Percentiles rank a stretch among this genome's conserved stretches.
These are phyloP conservation scores for Epinotia brunnichana DNA, from an alignment of 2,888 invertebrate species.

Conservation along the genomic window DNA sequence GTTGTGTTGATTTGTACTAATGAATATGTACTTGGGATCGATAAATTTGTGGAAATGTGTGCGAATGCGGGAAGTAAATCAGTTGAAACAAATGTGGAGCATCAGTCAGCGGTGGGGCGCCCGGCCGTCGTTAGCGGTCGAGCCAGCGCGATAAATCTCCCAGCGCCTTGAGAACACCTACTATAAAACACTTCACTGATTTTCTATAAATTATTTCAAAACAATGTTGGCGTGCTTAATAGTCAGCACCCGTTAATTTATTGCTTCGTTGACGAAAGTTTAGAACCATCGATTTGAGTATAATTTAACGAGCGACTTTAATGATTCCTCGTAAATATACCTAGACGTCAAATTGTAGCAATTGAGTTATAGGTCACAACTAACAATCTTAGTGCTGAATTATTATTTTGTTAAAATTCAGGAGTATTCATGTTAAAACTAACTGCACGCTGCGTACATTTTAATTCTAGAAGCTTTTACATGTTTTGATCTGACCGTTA, in stretches of 20 bases:
- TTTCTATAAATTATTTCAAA: slow-evolving; percentile 44
- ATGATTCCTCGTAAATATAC: slow-evolving; percentile 8
- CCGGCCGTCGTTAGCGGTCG: slow-evolving; percentile 78
- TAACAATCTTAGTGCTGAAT: background rate
- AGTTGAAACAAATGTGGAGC: slow-evolving; percentile 80
- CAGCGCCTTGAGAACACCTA: slow-evolving; percentile 74
- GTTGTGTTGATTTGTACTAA: slow-evolving; percentile 42
- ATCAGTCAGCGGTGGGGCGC: slow-evolving; percentile 72
- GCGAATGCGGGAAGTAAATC: slow-evolving; percentile 75
- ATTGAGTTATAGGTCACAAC: background rate
- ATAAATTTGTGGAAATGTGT: slow-evolving; percentile 63
- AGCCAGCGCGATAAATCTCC: slow-evolving; percentile 76
- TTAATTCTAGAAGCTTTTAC: slow-evolving; percentile 52
- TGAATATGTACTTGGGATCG: slow-evolving; percentile 56
- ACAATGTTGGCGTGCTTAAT: slow-evolving; percentile 37
- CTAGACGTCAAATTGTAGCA: background rate
- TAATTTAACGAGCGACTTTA: slow-evolving; percentile 28
- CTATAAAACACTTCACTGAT: slow-evolving; percentile 51
- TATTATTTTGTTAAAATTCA: background rate
- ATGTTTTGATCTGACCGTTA: slow-evolving; percentile 61
- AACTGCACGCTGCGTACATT: slow-evolving; percentile 32
- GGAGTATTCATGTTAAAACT: background rate
- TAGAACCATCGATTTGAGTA: slow-evolving; percentile 27
- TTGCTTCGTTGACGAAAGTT: slow-evolving; percentile 29
- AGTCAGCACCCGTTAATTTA: slow-evolving; percentile 27